Conservation (phyloP, 2,797 vertebrate species). For the Psittacula derbiana region DNA sequence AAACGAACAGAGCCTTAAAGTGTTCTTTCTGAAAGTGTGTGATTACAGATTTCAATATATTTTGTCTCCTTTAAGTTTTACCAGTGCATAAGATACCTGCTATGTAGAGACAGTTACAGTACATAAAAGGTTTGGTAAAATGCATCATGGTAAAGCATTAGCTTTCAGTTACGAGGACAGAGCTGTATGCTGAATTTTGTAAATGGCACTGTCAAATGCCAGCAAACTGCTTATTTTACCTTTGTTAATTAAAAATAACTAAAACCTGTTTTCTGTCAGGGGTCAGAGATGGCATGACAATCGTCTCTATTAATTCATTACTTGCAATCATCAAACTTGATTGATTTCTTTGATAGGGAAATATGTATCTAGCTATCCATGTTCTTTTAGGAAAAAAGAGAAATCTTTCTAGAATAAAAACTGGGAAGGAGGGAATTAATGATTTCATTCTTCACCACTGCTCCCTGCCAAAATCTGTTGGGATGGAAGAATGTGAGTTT, state of each 20-base stretch:
- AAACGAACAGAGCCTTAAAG: neutral
- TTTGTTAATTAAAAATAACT: neutral
- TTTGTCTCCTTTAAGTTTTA: neutral
- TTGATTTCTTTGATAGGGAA: neutral
- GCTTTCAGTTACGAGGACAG: neutral
- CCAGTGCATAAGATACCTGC: neutral
- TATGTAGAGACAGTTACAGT: neutral
- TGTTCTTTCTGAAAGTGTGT: neutral
- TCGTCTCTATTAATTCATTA: neutral
- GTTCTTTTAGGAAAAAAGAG: neutral
- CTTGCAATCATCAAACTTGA: neutral
- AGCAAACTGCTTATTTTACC: neutral
- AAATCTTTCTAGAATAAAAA: neutral
- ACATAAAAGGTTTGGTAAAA: neutral
- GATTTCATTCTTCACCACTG: conserved; percentile 22
- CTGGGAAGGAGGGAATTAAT: neutral
- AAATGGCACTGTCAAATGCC: neutral
- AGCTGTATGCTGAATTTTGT: neutral
- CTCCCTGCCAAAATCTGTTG: conserved; percentile 37
- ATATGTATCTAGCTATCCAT: neutral
- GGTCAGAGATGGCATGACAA: neutral
- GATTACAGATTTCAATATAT: neutral
- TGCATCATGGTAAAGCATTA: neutral
- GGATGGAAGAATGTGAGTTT: conserved; percentile 20
- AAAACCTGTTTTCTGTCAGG: neutral